Evolutionary conservation across 2,888 invertebrate species (phyloP).

Genomic region (Amphiduros pacificus): DNA sequence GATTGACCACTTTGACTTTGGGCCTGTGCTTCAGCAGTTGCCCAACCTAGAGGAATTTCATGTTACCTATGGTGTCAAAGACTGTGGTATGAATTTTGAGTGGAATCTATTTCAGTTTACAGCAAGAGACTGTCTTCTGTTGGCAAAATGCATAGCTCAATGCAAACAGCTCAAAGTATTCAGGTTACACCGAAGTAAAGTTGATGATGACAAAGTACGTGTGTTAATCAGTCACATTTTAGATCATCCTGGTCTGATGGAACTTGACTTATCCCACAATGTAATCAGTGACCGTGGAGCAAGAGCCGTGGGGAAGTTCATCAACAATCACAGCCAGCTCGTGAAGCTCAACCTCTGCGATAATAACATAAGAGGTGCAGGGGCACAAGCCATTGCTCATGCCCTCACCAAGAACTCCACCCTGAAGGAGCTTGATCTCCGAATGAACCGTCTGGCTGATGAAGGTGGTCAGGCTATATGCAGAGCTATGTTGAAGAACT

Average conservation of each 20-base stretch:
- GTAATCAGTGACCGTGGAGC: conserved; percentile 58
- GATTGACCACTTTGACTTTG: conserved; percentile 59
- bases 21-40: conserved; percentile 47
- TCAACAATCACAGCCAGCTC: conserved; percentile 57
- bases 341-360: conserved; percentile 39
- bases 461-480: conserved; percentile 60
- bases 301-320: conserved; percentile 58
- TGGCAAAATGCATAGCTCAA: conserved; percentile 56
- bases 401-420: conserved; percentile 57
- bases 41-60: conserved; percentile 55
- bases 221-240: conserved; percentile 57
- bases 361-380: conserved; percentile 55
- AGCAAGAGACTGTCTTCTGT: conserved; percentile 55
- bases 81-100: conserved; percentile 62
- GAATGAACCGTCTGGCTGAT: conserved; percentile 57
- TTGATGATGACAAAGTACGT: conserved; percentile 58
- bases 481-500: conserved; percentile 53
- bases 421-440: conserved; percentile 46
- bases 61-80: conserved; percentile 56
- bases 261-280: conserved; percentile 59
- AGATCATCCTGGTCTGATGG: conserved; percentile 54
- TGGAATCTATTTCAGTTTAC: conserved; percentile 61
- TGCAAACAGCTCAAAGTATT: conserved; percentile 54
- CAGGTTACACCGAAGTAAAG: conserved; percentile 53
- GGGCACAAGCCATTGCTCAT: conserved; percentile 59